Percentiles rank a stretch among this genome's conserved stretches.
phyloP scores from a whole-genome alignment of 2,113 vertebrate species.

The Rhagologus leucostigma region DNA sequence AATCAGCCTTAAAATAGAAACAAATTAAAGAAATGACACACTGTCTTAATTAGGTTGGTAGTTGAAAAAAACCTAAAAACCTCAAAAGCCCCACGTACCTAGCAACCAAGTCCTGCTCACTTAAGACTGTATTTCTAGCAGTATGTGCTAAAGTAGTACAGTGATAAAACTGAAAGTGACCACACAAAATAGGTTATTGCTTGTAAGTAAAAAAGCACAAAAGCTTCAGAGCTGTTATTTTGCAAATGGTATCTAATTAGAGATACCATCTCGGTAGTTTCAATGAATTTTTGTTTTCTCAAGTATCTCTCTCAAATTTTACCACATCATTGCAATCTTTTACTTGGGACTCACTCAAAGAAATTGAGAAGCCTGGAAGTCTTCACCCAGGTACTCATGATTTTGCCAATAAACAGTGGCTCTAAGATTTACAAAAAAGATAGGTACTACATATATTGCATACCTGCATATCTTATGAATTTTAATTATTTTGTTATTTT shows the following conservation, averaged over 20 bases:
- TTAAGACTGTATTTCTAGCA: neutral
- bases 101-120: neutral
- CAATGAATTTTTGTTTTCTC: neutral
- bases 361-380: neutral
- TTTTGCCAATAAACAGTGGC: neutral
- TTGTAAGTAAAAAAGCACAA: neutral
- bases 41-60: neutral
- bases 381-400: neutral
- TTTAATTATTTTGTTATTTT: neutral
- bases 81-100: fast-evolving
- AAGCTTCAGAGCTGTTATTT: neutral
- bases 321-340: neutral
- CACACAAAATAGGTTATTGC: neutral
- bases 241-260: neutral
- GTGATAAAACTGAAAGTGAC: neutral
- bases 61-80: neutral
- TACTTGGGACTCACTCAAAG: neutral
- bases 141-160: neutral
- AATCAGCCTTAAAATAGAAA: neutral
- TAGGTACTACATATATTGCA: neutral
- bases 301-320: neutral
- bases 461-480: neutral
- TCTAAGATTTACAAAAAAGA: neutral
- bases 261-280: neutral
- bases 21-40: neutral